Base-by-base conservation (phyloP, 2,888 invertebrate species). In the Salticus scenicus region DNA sequence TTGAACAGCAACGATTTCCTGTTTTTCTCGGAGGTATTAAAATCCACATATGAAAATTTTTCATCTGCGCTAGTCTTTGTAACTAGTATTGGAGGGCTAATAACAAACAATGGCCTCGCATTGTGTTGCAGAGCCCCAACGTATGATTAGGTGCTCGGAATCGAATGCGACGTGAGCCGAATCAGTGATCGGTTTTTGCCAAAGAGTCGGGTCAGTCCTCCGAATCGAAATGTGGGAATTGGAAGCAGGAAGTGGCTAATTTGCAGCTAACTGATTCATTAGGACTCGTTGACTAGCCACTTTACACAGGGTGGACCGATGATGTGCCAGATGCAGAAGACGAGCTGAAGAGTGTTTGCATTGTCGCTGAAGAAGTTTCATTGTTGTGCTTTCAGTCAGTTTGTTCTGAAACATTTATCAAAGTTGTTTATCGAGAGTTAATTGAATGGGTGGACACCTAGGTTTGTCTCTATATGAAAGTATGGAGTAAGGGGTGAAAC, bases 61-160 rank as follows among this genome's bases (percentile, higher is more conserved):
- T 57, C 57, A 57, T 57, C 57, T 57, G 57, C 57, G 57, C 57
- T 5, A 2, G 57, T 24, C 57, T 5, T 2, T 57, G 57, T 57
- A 1, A 57, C 8, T 37, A 10, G 7, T 24, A 57, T 12, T 47
- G 5, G 24, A 24, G 4, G 24, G 57, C 20, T 24, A 57, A 57
- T 57, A 57, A 57, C 57, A 57, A 57, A 57, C 57, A 57, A 57
- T 57, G 24, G 57, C 57, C 57, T 57, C 57, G 17, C 57, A 57
- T 57, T 57, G 57, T 57, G 4, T 24, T 37, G 37, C 37, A 10
- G 42, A 24, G 57, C 24, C 7, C 57, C 14, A 57, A 57, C 57
- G 24, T 57, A 57, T 57, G 24, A 57, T 57, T 57, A 57, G 10
- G 47, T 14, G 47, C 12, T 17, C n/a, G 47, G 17, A 47, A 17